Conservation (phyloP, 2,888 invertebrate species). For the Myopa testacea region DNA sequence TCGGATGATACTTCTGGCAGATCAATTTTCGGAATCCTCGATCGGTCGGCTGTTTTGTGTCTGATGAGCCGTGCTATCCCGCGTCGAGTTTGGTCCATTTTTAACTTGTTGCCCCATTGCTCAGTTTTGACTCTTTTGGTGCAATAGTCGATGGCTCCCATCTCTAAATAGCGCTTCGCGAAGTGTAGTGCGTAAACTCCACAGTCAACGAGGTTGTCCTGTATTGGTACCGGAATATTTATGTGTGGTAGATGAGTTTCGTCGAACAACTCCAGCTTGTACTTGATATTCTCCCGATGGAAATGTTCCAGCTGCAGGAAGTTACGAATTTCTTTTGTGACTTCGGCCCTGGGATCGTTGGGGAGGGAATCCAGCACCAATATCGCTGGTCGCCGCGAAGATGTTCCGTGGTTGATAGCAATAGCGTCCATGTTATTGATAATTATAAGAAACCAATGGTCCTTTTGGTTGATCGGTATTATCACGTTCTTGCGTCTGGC, state of each 20-base stretch:
- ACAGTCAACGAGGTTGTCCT: conserved; percentile 7
- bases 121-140: neutral
- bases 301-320: neutral
- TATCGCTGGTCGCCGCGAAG: neutral
- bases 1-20: neutral
- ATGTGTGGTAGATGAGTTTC: neutral
- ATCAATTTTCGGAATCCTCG: neutral
- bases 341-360: neutral
- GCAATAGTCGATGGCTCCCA: neutral
- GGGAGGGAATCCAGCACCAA: neutral
- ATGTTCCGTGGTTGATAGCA: neutral
- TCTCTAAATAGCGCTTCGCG: neutral
- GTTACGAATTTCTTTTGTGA: neutral
- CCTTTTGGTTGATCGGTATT: conserved; percentile 12
- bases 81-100: neutral
- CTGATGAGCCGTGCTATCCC: neutral
- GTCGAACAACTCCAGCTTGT: neutral
- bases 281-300: neutral
- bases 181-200: neutral
- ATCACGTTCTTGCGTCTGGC: neutral
- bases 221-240: neutral
- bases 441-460: neutral
- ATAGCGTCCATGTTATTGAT: neutral
- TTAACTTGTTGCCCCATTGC: neutral
- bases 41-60: neutral